Percentiles rank a stretch among this genome's conserved stretches.
Conservation (phyloP, 2,797 vertebrate genomes). For the Stomatorhinus walkeri region DNA sequence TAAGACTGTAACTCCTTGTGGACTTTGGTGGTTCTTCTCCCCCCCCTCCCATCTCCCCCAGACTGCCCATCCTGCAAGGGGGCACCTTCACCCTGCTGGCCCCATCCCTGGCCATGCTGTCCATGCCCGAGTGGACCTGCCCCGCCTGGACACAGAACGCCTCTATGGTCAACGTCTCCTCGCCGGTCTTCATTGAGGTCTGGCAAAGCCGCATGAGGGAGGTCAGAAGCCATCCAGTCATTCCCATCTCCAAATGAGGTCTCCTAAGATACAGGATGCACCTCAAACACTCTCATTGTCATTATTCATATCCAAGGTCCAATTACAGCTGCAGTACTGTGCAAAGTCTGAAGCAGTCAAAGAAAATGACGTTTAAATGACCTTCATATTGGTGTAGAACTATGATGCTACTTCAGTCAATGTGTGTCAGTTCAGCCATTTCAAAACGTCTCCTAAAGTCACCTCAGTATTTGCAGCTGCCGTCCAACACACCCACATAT, state of each 20-base stretch:
- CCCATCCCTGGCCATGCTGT: constrained; percentile 84
- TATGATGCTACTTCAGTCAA: neutral
- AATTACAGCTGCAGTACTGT: neutral
- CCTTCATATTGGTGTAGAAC: neutral
- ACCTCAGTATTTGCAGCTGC: neutral
- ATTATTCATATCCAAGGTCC: neutral
- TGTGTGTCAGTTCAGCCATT: neutral
- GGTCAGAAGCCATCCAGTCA: constrained; percentile 53
- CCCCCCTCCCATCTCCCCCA: constrained; percentile 34
- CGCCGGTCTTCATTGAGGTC: constrained; percentile 69
- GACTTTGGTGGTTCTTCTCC: neutral
- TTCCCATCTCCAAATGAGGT: neutral
- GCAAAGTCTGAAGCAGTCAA: neutral
- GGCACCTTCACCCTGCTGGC: constrained; percentile 82
- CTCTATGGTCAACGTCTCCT: constrained; percentile 73
- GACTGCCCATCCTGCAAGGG: constrained; percentile 91
- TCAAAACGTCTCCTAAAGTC: neutral
- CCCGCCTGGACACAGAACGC: constrained; percentile 83
- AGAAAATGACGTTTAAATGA: neutral
- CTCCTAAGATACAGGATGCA: neutral
- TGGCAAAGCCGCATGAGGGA: constrained; percentile 90
- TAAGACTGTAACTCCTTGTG: neutral
- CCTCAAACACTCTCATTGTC: neutral
- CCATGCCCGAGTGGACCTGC: constrained; percentile 82
- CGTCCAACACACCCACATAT: neutral